Conservation (phyloP, 2,888 invertebrate species). For the Drosophila kanekoi region DNA sequence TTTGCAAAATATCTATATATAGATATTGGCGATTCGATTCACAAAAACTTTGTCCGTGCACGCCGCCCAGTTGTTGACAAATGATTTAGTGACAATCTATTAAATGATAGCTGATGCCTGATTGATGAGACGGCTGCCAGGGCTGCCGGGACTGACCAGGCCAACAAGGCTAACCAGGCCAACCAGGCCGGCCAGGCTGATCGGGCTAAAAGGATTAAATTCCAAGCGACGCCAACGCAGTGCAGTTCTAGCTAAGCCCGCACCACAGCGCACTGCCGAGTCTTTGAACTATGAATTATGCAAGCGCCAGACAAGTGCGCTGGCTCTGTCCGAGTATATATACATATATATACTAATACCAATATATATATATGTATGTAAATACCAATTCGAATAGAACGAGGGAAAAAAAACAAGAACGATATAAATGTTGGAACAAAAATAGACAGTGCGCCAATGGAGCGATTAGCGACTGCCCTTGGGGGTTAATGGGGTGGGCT, state of each 20-base stretch:
- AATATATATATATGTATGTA: slow-evolving; percentile 1
- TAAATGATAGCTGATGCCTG: slow-evolving; percentile 69
- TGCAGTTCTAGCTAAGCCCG: slow-evolving; percentile 33
- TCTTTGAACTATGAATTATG: slow-evolving; percentile 65
- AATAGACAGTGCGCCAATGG: slow-evolving; percentile 57
- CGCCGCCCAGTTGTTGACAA: slow-evolving; percentile 61
- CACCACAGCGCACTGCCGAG: not conserved
- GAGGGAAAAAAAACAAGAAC: slow-evolving; percentile 8
- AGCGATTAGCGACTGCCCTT: slow-evolving; percentile 57
- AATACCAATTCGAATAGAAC: slow-evolving; percentile 5
- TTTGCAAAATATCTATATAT: slow-evolving; percentile 27
- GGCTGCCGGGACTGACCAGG: not conserved
- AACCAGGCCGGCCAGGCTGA: slow-evolving; percentile 1
- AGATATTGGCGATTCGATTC: slow-evolving; percentile 14
- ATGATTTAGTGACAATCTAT: slow-evolving; percentile 76
- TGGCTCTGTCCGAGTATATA: not conserved
- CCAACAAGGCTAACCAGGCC: slow-evolving; percentile 2
- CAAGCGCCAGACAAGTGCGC: slow-evolving; percentile 33
- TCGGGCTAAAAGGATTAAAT: slow-evolving; percentile 72
- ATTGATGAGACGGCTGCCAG: slow-evolving; percentile 54
- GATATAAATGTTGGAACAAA: slow-evolving; percentile 36
- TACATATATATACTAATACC: slow-evolving; percentile 4
- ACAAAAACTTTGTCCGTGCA: slow-evolving; percentile 51
- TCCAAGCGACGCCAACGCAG: slow-evolving; percentile 43
- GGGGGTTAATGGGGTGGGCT: slow-evolving; percentile 24